Base-by-base conservation (phyloP, 2,797 vertebrate genomes). In the Schizopygopsis pylzovi region DNA sequence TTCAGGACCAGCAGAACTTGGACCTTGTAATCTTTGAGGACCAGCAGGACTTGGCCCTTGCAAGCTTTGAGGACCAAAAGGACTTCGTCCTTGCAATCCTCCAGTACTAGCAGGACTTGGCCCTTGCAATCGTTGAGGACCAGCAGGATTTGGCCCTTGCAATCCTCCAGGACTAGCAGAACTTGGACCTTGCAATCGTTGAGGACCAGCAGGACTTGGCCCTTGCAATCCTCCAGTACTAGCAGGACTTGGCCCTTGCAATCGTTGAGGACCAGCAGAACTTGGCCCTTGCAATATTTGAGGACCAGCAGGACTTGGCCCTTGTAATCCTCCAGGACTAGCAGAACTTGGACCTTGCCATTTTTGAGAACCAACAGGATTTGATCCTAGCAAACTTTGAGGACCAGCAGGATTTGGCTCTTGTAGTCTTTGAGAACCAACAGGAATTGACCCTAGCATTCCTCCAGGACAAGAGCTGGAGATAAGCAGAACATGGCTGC, bases 401-500 rank as follows among this genome's bases (percentile, higher is more conserved):
- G 2, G 10, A 45, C 43, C 0, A 45, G 10, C 43, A 45, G 43
- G 9, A 45, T 2, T 45, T 45, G 9, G 10, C 43, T 0, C 43
- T 45, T 45, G 43, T 10, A 47, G 8, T 41, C 41, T 41, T 9
- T 41, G 41, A 41, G 41, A 9, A 41, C 41, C 8, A 41, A 9
- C 41, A 41, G 41, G 41, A 9, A 6, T 8, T 41, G 41, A 22
- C 89, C 90, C 90, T 83, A 90, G 83, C 68, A 86, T 87, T 79
- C 87, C 85, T 76, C 91, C 87, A 91, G 94, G 81, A 85, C 68
- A 87, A 79, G 93, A 92, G 90, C 91, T 94, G 70, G 98, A 96
- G 85, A 99, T 95, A 84, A 99, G 93, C 65, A 99, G 94, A 90
- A 99, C 94, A 43, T 99, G 98, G 90, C 95, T 99, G 86, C 98